phyloP scores from a whole-genome alignment of 2,797 vertebrate species.

The Falco columbarius region DNA sequence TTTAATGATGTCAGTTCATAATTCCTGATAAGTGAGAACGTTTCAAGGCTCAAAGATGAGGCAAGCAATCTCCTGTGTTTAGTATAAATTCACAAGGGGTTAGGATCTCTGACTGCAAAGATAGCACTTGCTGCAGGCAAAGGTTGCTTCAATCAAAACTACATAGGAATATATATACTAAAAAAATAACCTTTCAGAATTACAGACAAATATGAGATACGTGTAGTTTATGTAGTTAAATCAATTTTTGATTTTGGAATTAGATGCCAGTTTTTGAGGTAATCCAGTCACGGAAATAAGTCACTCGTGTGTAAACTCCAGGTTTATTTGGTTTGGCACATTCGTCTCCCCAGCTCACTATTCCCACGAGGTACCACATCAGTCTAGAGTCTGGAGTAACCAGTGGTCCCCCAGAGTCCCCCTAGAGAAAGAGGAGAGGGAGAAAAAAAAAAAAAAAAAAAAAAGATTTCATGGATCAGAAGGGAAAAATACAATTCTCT shows the following conservation, averaged over 20 bases:
- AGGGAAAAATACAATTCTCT: neutral
- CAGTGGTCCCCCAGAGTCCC: slow-evolving; percentile 81
- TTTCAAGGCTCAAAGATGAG: neutral
- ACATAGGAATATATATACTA: neutral
- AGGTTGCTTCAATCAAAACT: slow-evolving; percentile 4
- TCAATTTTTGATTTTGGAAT: neutral
- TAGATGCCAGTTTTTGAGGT: slow-evolving; percentile 77
- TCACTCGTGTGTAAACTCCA: slow-evolving; percentile 80
- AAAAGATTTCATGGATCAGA: neutral
- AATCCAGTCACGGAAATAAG: slow-evolving; percentile 80
- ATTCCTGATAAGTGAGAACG: neutral
- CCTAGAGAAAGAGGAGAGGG: slow-evolving; percentile 60
- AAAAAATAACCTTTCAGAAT: slow-evolving; percentile 2
- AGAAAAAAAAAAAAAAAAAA: neutral
- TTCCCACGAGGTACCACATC: slow-evolving; percentile 82
- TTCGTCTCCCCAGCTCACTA: slow-evolving; percentile 82
- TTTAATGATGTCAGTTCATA: neutral
- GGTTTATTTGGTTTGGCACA: slow-evolving; percentile 80
- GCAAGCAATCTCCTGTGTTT: neutral
- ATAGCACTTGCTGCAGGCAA: neutral
- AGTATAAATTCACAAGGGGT: neutral
- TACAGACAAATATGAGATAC: neutral
- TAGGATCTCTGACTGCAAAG: slow-evolving; percentile 36
- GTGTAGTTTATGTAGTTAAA: neutral
- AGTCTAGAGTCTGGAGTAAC: slow-evolving; percentile 74